phyloP scores from a whole-genome alignment of 2,888 invertebrate genomes.

The Apamea epomidion region DNA sequence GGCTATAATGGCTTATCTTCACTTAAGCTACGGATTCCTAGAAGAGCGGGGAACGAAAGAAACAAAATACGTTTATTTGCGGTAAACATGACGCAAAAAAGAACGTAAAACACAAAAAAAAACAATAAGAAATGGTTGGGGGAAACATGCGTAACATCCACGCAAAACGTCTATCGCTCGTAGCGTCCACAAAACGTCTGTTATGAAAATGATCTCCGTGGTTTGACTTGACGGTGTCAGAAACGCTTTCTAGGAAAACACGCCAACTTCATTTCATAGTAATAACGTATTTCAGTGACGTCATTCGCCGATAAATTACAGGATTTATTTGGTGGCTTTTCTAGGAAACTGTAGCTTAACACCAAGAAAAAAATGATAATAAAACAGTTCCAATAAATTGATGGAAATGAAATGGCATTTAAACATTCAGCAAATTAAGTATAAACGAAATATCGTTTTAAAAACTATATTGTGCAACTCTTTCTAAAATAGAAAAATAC shows the following conservation, averaged over 20 bases:
- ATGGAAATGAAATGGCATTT: background rate
- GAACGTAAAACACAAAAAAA: no score
- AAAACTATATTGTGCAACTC: background rate
- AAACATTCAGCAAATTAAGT: background rate
- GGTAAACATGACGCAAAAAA: no score
- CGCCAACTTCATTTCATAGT: background rate
- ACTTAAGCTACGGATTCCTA: background rate
- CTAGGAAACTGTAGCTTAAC: background rate
- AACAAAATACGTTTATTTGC: no score
- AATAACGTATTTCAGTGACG: background rate
- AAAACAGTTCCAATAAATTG: background rate
- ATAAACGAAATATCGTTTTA: background rate
- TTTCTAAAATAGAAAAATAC: background rate
- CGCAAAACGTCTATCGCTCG: no score
- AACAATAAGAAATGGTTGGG: no score
- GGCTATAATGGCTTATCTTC: background rate
- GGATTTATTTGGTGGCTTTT: background rate
- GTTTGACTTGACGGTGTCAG: background rate
- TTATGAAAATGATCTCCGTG: background rate
- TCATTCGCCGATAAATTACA: background rate
- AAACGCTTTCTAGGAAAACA: background rate
- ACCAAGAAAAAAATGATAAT: background rate
- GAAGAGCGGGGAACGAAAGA: background rate
- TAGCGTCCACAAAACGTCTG: background rate
- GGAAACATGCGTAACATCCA: no score